Base-by-base conservation (phyloP, 2,797 vertebrate species). In the Carapus acus region DNA sequence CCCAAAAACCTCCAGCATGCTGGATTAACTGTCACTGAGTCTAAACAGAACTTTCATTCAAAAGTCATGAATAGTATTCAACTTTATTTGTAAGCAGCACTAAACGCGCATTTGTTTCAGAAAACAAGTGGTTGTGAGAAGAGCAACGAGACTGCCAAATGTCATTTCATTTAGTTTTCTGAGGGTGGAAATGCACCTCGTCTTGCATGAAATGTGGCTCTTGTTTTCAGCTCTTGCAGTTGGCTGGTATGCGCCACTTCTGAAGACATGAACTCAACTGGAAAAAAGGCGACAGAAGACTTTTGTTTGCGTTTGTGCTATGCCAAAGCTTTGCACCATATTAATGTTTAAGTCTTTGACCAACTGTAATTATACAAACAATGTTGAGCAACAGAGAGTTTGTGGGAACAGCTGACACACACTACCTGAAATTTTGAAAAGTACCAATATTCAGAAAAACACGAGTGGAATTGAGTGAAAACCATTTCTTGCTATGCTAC, bases 281-380 rank as follows among this genome's bases (percentile, higher is more conserved):
- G 73, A 76, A 61, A 68, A 73, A 46, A 61, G 54, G 70, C 77
- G 74, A 74, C 67, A 64, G 64, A 57, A 56, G 0, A 15, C 67
- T 67, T 61, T 60, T 76, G 55, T 76, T 56, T 70, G 64, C 66
- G 53, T n/a, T n/a, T n/a, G n/a, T n/a, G n/a, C n/a, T n/a, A n/a
- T n/a, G n/a, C n/a, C n/a, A n/a, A n/a, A n/a, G n/a, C n/a, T n/a
- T n/a, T n/a, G n/a, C n/a, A n/a, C n/a, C n/a, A n/a, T n/a, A n/a
- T n/a, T n/a, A n/a, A n/a, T n/a, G n/a, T n/a, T n/a, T n/a, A n/a
- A n/a, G n/a, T n/a, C n/a, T n/a, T n/a, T n/a, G n/a, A n/a, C n/a
- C n/a, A n/a, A n/a, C n/a, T n/a, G n/a, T n/a, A n/a, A n/a, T n/a
- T n/a, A n/a, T n/a, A n/a, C n/a, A n/a, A n/a, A n/a, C n/a, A n/a